Evolutionary conservation across 2,113 vertebrate genomes (phyloP).

Genomic region (Chloropsis hardwickii): DNA sequence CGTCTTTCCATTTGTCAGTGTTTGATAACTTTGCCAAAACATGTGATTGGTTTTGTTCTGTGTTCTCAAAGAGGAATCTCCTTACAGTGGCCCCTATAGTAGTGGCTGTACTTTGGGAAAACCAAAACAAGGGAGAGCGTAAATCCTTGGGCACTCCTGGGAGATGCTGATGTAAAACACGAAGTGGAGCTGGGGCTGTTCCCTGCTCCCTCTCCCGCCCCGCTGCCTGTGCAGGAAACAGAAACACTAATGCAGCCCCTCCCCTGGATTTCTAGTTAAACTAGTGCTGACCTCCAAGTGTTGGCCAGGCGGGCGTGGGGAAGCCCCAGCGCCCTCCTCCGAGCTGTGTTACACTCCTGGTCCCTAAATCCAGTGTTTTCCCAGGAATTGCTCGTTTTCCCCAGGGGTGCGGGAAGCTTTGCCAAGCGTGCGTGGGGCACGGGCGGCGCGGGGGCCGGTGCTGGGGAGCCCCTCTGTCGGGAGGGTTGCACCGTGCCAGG

Average conservation of each 20-base stretch:
- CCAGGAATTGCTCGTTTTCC: constrained; percentile 12
- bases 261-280: not conserved
- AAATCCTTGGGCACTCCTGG: not conserved
- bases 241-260: constrained; percentile 39
- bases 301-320: not conserved
- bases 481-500: not conserved
- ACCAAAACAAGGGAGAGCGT: constrained; percentile 22
- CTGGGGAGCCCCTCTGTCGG: not conserved
- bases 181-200: not conserved
- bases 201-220: not conserved
- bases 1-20: constrained; percentile 35
- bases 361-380: not conserved
- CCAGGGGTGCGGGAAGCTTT: constrained; percentile 39
- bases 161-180: not conserved
- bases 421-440: constrained; percentile 46
- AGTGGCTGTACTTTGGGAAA: constrained; percentile 53
- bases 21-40: constrained; percentile 55
- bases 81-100: constrained; percentile 51
- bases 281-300: not conserved
- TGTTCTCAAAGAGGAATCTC: constrained; percentile 51
- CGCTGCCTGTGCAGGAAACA: not conserved
- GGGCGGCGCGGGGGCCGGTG: not conserved
- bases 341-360: not conserved
- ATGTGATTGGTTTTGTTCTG: constrained; percentile 19
- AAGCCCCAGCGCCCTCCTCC: not conserved